phyloP scores from a whole-genome alignment of 1,140 invertebrate genomes.

The Drosophila biarmipes region DNA sequence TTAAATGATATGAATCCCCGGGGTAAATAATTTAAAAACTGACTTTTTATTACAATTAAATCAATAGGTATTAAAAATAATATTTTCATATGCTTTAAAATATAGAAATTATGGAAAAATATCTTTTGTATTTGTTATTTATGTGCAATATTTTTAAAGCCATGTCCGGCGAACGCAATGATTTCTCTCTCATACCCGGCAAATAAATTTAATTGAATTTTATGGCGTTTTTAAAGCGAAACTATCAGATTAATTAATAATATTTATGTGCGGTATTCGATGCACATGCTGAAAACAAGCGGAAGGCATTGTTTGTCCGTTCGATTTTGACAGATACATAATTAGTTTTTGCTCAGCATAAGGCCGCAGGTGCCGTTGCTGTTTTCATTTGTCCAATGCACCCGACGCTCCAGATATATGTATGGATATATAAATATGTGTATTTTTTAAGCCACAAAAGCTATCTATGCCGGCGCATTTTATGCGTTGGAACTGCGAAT shows the following conservation, averaged over 20 bases:
- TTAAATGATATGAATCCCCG: too few relatives aligned
- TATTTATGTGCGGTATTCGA: slow-evolving; percentile 44
- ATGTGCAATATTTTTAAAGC: background rate
- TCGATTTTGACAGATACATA: slow-evolving; percentile 74
- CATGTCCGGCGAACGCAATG: background rate
- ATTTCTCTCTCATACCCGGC: background rate
- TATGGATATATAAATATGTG: background rate
- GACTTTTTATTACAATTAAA: too few relatives aligned
- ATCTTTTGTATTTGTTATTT: too few relatives aligned
- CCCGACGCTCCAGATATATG: background rate
- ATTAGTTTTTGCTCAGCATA: slow-evolving; percentile 64
- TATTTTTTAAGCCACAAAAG: slow-evolving; percentile 16
- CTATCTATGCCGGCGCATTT: slow-evolving; percentile 21
- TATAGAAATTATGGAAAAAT: too few relatives aligned
- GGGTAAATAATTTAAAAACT: too few relatives aligned
- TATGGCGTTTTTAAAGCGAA: slow-evolving; percentile 29
- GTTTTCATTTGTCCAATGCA: slow-evolving; percentile 34
- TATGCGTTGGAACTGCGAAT: slow-evolving; percentile 21
- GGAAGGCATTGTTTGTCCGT: slow-evolving; percentile 43
- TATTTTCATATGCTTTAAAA: too few relatives aligned
- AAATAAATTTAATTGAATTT: slow-evolving; percentile 33
- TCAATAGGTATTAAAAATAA: too few relatives aligned
- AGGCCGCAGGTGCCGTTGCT: slow-evolving; percentile 46
- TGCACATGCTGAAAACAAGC: slow-evolving; percentile 22
- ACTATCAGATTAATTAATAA: slow-evolving; percentile 56